Evolutionary conservation across 1,140 invertebrate species (phyloP), one percentile per base, ranked within the genome.

Genomic region (Anagrus nilaparvatae): DNA sequence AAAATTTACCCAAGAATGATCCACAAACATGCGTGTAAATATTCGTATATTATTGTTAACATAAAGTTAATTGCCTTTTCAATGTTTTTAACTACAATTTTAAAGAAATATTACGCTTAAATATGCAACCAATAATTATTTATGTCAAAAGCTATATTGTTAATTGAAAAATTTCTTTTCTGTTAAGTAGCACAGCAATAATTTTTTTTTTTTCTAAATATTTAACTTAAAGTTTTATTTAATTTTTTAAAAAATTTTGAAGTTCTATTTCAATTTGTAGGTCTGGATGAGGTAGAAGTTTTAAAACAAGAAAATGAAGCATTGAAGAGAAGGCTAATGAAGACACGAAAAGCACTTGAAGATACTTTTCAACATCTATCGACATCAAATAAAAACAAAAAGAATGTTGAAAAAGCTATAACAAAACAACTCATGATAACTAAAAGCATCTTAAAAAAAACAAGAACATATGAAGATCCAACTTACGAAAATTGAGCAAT

Each of bases 281-380:
- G 62, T 57, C 63, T 83, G 46, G 80, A 84, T 60, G 82, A 85
- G 55, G 70, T 78, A 29, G 78, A 81, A 57, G 64, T 81, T 44
- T 63, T 87, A 34, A 74, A 77, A 45, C 74, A 81, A 51, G 74
- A 75, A 50, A 73, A 73, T 38, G 54, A 61, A 40, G 57, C 58
- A 2, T 42, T 75, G 23, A 67, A 68, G 37, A 44, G 48, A 39
- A 59, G 63, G 49, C 45, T 76, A 29, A 48, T 60, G 41, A 67
- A 65, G 46, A 74, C 71, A 2, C 58, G 61, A 33, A 57, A 61
- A 48, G 65, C 67, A 4, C 50, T 75, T 20, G 68, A 73, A 42
- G 69, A 75, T 19, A 73, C 84, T 12, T 77, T 82, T 52, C 70
- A 76, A 51, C 79, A 80, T 61, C 75, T 67, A 59, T 83, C 55